Percentiles rank a stretch among this genome's conserved stretches.
These are phyloP conservation scores for Cyrtodaria siliqua DNA, from an alignment of 2,888 invertebrate species.

Conservation along the genomic window DNA sequence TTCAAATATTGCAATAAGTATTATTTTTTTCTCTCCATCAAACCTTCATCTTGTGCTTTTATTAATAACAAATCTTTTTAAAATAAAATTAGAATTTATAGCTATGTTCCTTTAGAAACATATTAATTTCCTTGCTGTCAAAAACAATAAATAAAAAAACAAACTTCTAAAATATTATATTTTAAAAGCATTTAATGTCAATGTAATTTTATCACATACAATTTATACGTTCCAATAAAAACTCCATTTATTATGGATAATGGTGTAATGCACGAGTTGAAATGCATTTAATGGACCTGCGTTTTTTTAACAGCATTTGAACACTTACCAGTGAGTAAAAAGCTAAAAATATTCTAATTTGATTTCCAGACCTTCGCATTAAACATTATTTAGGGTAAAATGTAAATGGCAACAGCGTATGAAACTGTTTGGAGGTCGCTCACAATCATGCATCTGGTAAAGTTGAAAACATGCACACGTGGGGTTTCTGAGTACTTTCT, in stretches of 20 bases:
- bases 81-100: too few relatives aligned
- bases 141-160: slow-evolving; percentile 15
- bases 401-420: slow-evolving; percentile 1
- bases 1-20: too few relatives aligned
- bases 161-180: slow-evolving; percentile 30
- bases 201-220: too few relatives aligned
- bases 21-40: too few relatives aligned
- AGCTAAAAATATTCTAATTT: slow-evolving; percentile 15
- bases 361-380: slow-evolving; percentile 21
- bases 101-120: too few relatives aligned
- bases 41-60: too few relatives aligned
- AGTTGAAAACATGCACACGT: slow-evolving; percentile 19
- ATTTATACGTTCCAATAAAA: background rate
- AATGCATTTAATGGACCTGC: background rate
- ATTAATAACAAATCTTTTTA: too few relatives aligned
- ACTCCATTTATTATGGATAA: slow-evolving; percentile 8
- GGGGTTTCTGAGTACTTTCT: slow-evolving; percentile 31
- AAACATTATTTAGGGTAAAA: slow-evolving; percentile 2
- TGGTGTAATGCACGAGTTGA: background rate
- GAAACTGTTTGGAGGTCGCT: slow-evolving; percentile 22
- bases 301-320: background rate
- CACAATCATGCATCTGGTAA: slow-evolving; percentile 34
- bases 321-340: too few relatives aligned
- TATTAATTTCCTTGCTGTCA: too few relatives aligned
- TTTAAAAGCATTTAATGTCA: slow-evolving; percentile 2